Evolutionary conservation across 64 coral and sea anemone species (phyloP), one percentile per base, ranked within the genome.

Genomic region (Orbicella faveolata): DNA sequence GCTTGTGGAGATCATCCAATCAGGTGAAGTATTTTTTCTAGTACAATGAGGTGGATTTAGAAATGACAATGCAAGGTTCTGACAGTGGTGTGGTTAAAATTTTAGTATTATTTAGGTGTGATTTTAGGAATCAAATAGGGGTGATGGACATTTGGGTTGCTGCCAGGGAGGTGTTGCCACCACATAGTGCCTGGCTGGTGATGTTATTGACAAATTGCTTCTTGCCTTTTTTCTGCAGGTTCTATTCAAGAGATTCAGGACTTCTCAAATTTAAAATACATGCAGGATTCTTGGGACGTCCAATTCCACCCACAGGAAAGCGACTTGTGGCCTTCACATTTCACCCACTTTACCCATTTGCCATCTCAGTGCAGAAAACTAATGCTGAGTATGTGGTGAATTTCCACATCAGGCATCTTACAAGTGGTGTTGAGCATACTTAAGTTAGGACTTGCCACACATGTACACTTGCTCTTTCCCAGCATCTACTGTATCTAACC

Each of bases 1-100:
- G 97, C 97, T n/a, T 99, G 97, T 87, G 97, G 97, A 75, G 97
- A 99, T 88, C 97, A 99, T 75, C 97, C 97, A 79, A 99, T 99
- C 61, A 96, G 97, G 97, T 99, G 36, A 83, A 75, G 12, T 51
- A 34, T 67, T 26, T 59, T 16, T 16, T 59, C 55, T 15, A 59
- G 55, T 59, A 59, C 55, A 59, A 48, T 48, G 5, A 48, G 55
- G 55, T 16, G 15, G 9, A 59, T 59, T 59, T 59, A 9, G 55
- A 8, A 59, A 59, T 59, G 55, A 14, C 55, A 12, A 9, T 59
- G 55, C 55, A 59, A 59, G 55, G 9, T 16, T 59, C 55, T 59
- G 55, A 59, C 55, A 15, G 15, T 59, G 55, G 52, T 59, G 10
- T 59, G 55, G 55, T 59, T 10, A 59, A 59, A 59, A 59, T 1